Base-by-base conservation (phyloP, 2,888 invertebrate genomes). In the Pristionchus exspectatus region DNA sequence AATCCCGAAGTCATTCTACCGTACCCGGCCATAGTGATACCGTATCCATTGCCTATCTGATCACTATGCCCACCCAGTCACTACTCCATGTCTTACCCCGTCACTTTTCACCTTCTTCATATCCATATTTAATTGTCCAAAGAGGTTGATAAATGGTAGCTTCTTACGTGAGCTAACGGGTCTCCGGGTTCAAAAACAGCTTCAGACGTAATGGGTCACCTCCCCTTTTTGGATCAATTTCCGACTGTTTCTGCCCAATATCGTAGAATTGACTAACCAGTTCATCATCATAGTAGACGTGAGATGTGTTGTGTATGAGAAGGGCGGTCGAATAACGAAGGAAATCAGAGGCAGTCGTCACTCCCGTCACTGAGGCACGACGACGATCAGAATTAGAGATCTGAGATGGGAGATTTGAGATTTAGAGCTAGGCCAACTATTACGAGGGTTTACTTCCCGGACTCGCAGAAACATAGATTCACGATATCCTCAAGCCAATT, bases 71-170 rank as follows among this genome's bases (percentile, higher is more conserved):
- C 5, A 24, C 63, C 63, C 63, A 63, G 63, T 63, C 63, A 63
- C 63, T 9, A 63, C 63, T 24, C 21, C 24, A 63, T 63, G 24
- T 24, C 63, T 21, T 63, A 63, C 63, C 63, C 63, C 24, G 63
- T 63, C n/a, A 63, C n/a, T n/a, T n/a, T n/a, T n/a, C 63, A n/a
- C n/a, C 63, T 24, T 63, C n/a, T 63, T 63, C 63, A 63, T 63
- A 63, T 63, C 63, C 10, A 63, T 24, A 63, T n/a, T 10, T 63
- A 9, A 63, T 63, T 63, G 56, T 56, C 56, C 44, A 50, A 50
- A 50, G 10, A 50, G 44, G 44, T 59, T 59, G 4, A 59, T 59
- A 59, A 59, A 24, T 59, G 21, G 10, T 24, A 18, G 59, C 59
- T 2, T 21, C 59, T 7, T 10, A 50, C 10, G 7, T 7, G 10